Base-by-base conservation (phyloP, 92 coral and sea anemone genomes). In the Heliopora coerulea region DNA sequence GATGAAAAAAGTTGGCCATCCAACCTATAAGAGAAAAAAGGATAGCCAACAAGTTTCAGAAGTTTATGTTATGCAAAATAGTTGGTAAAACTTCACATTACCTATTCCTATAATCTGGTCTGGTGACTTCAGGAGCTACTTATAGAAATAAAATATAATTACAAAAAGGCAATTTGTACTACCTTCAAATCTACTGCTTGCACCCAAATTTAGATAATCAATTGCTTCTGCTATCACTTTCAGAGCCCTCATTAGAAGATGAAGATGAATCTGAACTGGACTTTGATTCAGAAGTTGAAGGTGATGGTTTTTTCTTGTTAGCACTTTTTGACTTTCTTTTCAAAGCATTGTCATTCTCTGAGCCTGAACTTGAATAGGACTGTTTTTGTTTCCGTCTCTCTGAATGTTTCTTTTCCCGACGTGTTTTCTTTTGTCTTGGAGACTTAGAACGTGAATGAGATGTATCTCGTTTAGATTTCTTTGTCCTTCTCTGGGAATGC, bases 361-460 rank as follows among this genome's bases (percentile, higher is more conserved):
- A 49, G 56, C 49, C 34, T 1, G 76, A 69, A 6, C 12, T 44
- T 41, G 73, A 66, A 25, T 24, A 15, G 3, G 76, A 69, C 0
- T 26, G 44, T 8, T 21, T 49, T 20, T 31, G 76, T 69, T 52
- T 69, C 28, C 17, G 76, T 28, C 40, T 69, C 27, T 23, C 61
- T 13, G 30, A 23, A 17, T 23, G 12, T 17, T n/a, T 10, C 14
- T 23, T 17, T 3, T 56, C 61, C 15, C 23, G 14, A 3, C 23
- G 61, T 17, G 14, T 56, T 56, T 23, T 56, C 3, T 18, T 25
- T 28, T 69, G 62, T 42, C 21, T 75, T 17, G 81, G 90, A 29
- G 90, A 75, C 44, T n/a, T 69, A 28, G 83, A 68, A 9, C 75
- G 70, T 5, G 83, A 68, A 9, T 67, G 70, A 8, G 74, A 78